Evolutionary conservation across 2,888 invertebrate species (phyloP), one percentile per base, ranked within the genome.

Genomic region (Phasia obesa): DNA sequence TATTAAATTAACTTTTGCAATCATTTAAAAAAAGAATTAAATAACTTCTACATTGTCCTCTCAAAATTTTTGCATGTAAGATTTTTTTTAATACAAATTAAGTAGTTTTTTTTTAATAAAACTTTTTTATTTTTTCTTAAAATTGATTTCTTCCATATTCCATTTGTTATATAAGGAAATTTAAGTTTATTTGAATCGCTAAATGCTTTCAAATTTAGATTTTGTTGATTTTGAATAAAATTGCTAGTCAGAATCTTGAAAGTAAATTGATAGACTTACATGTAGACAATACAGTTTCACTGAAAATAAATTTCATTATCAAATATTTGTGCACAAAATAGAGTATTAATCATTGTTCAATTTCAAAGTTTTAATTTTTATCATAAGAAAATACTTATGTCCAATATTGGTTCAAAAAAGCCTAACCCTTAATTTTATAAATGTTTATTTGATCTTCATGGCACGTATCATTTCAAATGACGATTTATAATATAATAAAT

Each of bases 1-100:
- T 35, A 35, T 11, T 35, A 11, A 35, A 35, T 35, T 35, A 1
- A 35, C 11, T 35, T 27, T 35, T 59, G 17, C 55, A 49, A n/a
- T 25, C 31, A 47, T 65, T 65, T 47, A 23, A 23, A 65, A 64
- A 60, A 7, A 25, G 42, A 21, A n/a, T 17, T 0, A 65, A 42
- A 19, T 17, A 31, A 53, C 19, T 47, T 76, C 42, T 38, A 70
- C 53, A 62, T 79, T 67, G 42, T 60, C 51, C 31, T 70, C 38
- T 42, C 35, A 80, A 70, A 42, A 42, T n/a, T n/a, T 59, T 53
- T 71, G 76, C 75, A 76, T 71, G 76, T 81, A 27, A 51, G 65
- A 53, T 57, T 55, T 21, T 49, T 51, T 21, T 57, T 78, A 25
- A 79, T 25, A 73, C 27, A 44, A 44, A 31, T 44, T 81, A 70